Percentiles rank a stretch among this genome's conserved stretches.
Conservation (phyloP, 2,888 invertebrate species). For the Baccha elongata region DNA sequence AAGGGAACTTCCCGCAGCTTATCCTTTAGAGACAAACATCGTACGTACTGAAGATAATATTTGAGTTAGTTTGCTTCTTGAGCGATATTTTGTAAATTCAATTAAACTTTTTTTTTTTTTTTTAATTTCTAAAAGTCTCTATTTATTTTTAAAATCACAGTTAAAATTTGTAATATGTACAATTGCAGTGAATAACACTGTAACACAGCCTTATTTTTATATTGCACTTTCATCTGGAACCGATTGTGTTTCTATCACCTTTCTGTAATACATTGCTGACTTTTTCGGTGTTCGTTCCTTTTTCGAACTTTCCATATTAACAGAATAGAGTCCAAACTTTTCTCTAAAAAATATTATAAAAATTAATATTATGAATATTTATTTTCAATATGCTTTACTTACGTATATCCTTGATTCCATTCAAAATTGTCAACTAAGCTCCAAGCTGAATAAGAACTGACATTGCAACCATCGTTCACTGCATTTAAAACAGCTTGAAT, state of each 20-base stretch:
- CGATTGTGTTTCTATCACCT: slow-evolving; percentile 81
- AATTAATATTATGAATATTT: background rate
- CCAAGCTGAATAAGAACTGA: slow-evolving; percentile 77
- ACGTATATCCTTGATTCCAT: slow-evolving; percentile 78
- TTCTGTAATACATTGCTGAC: slow-evolving; percentile 84
- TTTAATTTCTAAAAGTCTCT: too few relatives aligned
- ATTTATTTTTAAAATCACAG: too few relatives aligned
- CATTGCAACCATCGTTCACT: slow-evolving; percentile 76
- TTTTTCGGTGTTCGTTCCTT: slow-evolving; percentile 86
- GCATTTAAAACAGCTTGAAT: slow-evolving; percentile 76
- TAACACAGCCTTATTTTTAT: too few relatives aligned
- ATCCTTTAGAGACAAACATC: too few relatives aligned
- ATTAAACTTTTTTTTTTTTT: too few relatives aligned
- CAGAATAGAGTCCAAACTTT: slow-evolving; percentile 87
- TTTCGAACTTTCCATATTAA: slow-evolving; percentile 85
- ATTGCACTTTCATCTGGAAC: slow-evolving; percentile 32
- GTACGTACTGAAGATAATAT: too few relatives aligned
- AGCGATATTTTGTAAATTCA: too few relatives aligned
- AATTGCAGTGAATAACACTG: too few relatives aligned
- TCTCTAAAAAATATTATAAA: slow-evolving; percentile 81
- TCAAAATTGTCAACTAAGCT: slow-evolving; percentile 79
- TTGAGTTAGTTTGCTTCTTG: too few relatives aligned
- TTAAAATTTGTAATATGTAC: too few relatives aligned
- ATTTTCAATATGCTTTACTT: too few relatives aligned
- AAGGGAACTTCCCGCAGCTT: too few relatives aligned